phyloP scores from a whole-genome alignment of 2,888 invertebrate genomes.

The Caenorhabditis sp. region DNA sequence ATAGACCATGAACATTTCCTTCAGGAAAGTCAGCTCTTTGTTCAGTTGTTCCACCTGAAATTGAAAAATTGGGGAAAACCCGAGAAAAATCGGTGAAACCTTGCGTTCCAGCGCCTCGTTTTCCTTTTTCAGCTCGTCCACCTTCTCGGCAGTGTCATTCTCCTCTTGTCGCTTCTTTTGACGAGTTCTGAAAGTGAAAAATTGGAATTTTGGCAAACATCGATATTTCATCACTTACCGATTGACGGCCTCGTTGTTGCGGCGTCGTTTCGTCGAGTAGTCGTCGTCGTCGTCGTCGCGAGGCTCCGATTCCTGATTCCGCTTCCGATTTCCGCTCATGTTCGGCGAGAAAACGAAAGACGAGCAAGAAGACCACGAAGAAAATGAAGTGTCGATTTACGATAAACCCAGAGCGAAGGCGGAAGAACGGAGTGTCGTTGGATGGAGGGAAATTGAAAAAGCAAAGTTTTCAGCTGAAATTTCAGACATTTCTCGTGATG shows the following conservation, averaged over 20 bases:
- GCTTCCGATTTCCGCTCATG: constrained; percentile 51
- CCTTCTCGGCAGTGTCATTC: constrained; percentile 70
- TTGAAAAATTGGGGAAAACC: not conserved
- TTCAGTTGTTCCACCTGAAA: constrained; percentile 75
- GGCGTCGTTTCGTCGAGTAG: constrained; percentile 73
- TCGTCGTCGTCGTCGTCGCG: constrained; percentile 62
- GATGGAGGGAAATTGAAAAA: too few species aligned
- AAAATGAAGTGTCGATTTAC: constrained; percentile 2
- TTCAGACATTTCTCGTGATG: too few species aligned
- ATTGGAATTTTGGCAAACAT: not conserved
- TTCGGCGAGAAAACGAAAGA: not conserved
- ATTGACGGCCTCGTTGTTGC: constrained; percentile 78
- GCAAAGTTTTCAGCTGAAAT: too few species aligned
- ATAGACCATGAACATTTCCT: constrained; percentile 78
- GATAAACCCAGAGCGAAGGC: not conserved
- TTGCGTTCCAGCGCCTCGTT: constrained; percentile 77
- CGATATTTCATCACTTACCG: constrained; percentile 55
- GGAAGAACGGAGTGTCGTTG: too few species aligned
- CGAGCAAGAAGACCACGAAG: not conserved
- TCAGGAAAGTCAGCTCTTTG: constrained; percentile 76
- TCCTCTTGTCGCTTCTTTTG: constrained; percentile 79
- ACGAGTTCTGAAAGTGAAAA: constrained; percentile 66
- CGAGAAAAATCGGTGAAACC: constrained; percentile 27
- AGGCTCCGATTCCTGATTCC: constrained; percentile 33
- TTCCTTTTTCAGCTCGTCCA: constrained; percentile 75